Evolutionary conservation across 2,888 invertebrate species (phyloP).

Genomic region (Empis stercorea): DNA sequence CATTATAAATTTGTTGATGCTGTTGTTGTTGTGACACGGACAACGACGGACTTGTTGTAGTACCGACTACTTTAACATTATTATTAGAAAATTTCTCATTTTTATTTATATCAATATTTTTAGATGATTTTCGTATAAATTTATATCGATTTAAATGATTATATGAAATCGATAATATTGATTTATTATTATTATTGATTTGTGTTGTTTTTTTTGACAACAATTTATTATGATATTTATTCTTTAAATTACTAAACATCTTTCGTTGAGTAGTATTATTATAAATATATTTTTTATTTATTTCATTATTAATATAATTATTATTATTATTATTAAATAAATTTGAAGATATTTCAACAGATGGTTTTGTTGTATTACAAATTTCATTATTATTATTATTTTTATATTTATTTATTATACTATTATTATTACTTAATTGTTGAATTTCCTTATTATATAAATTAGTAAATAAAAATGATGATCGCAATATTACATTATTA

Average conservation of each 20-base stretch:
- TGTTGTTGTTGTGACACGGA: no score
- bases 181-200: neutral
- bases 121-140: neutral
- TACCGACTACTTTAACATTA: no score
- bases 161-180: neutral
- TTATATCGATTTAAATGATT: neutral
- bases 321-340: neutral
- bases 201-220: no score
- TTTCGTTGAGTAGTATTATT: conserved; percentile 1
- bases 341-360: neutral
- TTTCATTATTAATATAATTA: neutral
- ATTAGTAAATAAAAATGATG: no score
- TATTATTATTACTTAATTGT: neutral
- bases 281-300: neutral
- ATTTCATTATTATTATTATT: neutral
- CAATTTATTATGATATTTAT: neutral
- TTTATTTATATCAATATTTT: neutral
- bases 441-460: no score
- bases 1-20: no score
- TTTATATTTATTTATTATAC: neutral
- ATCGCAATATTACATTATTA: no score
- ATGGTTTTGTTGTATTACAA: no score
- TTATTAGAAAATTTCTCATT: neutral
- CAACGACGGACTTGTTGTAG: no score
- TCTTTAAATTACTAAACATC: neutral